phyloP scores from a whole-genome alignment of 2,113 vertebrate genomes.

The Nesoenas mayeri region DNA sequence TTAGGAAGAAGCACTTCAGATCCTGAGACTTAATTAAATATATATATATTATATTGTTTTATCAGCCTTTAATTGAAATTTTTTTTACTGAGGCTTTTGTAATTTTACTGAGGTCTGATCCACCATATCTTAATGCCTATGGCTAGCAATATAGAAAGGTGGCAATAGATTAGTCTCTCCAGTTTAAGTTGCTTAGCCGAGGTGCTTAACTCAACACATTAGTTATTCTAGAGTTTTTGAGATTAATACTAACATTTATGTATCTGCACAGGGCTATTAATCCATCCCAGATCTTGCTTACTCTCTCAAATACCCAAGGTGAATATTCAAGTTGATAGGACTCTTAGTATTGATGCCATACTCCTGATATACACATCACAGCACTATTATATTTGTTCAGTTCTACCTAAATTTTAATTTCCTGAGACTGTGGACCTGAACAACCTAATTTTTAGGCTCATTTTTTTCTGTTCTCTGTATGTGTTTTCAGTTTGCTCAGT shows the following conservation, averaged over 20 bases:
- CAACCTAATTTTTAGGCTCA: background rate
- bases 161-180: background rate
- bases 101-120: background rate
- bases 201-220: background rate
- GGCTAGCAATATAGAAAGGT: background rate
- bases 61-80: background rate
- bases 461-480: background rate
- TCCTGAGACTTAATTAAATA: background rate
- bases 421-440: background rate
- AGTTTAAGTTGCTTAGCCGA: background rate
- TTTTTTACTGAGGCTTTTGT: background rate
- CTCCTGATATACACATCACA: background rate
- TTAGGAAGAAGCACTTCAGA: background rate
- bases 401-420: background rate
- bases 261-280: background rate
- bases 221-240: background rate
- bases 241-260: background rate
- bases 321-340: background rate
- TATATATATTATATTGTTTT: too few species aligned
- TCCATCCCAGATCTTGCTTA: background rate
- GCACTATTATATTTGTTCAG: background rate
- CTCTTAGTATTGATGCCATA: background rate
- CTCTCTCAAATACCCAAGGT: fast-evolving
- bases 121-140: background rate
- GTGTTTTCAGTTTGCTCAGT: background rate